Conservation (phyloP, 30 jellyfish, hydroid and myxozoan species). For the Aurelia coerulea region DNA sequence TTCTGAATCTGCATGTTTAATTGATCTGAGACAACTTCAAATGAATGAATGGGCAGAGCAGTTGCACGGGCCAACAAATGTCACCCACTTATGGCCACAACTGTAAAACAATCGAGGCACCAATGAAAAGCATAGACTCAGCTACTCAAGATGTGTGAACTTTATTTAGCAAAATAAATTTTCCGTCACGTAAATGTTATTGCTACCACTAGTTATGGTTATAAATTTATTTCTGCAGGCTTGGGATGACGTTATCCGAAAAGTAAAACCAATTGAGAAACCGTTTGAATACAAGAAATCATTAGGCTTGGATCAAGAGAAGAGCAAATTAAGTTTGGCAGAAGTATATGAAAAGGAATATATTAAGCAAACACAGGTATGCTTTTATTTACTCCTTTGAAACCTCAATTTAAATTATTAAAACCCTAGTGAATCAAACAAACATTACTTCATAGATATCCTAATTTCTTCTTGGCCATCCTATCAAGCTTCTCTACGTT, state of each 20-base stretch:
- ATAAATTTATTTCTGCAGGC: constrained; percentile 59
- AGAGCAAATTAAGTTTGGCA: constrained; percentile 93
- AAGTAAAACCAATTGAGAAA: constrained; percentile 81
- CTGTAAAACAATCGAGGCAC: too few relatives aligned
- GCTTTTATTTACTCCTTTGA: not conserved
- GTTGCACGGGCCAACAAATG: too few relatives aligned
- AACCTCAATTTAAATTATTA: not conserved
- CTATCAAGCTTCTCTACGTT: too few relatives aligned
- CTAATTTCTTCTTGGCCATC: not conserved
- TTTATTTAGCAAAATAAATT: too few relatives aligned
- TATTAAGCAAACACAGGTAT: constrained; percentile 88
- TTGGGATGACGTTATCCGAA: constrained; percentile 99
- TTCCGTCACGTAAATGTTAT: too few relatives aligned
- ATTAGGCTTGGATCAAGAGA: constrained; percentile 77
- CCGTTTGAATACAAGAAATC: constrained; percentile 84
- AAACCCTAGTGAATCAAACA: not conserved
- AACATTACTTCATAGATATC: not conserved
- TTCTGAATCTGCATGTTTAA: too few relatives aligned
- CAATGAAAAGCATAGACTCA: too few relatives aligned
- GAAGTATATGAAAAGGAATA: constrained; percentile 96
- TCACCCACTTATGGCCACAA: too few relatives aligned
- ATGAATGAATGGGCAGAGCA: too few relatives aligned
- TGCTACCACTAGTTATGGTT: too few relatives aligned
- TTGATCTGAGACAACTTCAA: too few relatives aligned
- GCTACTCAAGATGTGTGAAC: too few relatives aligned